phyloP scores from a whole-genome alignment of 2,797 vertebrate species.

The Morelia viridis region DNA sequence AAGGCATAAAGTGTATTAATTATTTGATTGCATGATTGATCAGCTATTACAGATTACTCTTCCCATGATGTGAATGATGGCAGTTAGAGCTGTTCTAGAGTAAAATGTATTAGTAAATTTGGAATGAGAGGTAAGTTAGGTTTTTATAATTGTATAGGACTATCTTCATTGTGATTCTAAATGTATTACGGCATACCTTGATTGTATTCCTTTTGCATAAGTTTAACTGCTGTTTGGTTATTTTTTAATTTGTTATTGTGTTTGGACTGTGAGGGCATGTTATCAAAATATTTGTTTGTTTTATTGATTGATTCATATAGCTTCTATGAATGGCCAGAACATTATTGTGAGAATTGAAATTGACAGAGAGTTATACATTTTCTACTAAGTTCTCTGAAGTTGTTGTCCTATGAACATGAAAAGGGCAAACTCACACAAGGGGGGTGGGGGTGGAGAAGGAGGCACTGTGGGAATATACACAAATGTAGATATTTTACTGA shows the following conservation, averaged over 20 bases:
- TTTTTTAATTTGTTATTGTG: not conserved
- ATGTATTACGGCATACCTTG: not conserved
- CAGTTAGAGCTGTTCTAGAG: not conserved
- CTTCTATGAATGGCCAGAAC: not conserved
- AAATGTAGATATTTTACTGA: not conserved
- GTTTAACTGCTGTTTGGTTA: not conserved
- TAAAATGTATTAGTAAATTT: not conserved
- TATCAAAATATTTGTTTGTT: not conserved
- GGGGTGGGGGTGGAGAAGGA: not conserved
- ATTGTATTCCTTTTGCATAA: not conserved
- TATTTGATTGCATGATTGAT: not conserved
- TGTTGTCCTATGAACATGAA: not conserved
- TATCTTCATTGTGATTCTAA: not conserved
- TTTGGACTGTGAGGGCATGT: not conserved
- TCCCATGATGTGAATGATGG: not conserved
- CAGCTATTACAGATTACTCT: not conserved
- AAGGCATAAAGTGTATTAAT: not conserved
- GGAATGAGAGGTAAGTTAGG: not conserved
- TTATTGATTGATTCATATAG: not conserved
- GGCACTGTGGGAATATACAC: not conserved
- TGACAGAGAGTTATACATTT: not conserved
- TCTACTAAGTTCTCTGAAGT: not conserved
- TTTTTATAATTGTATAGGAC: not conserved
- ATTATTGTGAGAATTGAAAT: not conserved
- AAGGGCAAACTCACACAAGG: not conserved